These are phyloP conservation scores for Leptinotarsa rubiginosa DNA, from an alignment of 2,888 invertebrate genomes.

Conservation along the genomic window DNA sequence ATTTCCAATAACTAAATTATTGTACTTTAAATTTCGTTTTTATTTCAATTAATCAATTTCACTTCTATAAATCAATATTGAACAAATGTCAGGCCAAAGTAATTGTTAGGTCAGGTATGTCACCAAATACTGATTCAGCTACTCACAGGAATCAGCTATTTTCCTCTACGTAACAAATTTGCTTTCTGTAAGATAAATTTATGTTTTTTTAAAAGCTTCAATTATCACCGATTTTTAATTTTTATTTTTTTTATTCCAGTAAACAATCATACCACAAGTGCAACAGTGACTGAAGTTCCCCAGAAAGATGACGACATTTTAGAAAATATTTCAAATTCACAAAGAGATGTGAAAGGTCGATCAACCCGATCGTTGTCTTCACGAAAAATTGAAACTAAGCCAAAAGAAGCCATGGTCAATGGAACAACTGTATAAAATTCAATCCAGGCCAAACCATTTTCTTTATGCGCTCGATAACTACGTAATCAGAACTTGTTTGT, in stretches of 20 bases:
- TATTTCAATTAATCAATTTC: too few relatives aligned
- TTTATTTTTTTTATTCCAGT: conserved; percentile 49
- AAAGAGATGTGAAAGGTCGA: conserved; percentile 59
- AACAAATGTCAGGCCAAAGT: too few relatives aligned
- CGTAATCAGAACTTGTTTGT: conserved; percentile 46
- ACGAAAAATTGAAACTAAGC: conserved; percentile 66
- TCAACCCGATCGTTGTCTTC: conserved; percentile 61
- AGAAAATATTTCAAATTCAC: conserved; percentile 52
- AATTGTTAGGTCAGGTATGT: too few relatives aligned
- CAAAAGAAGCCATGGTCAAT: conserved; percentile 76
- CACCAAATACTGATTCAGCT: too few relatives aligned
- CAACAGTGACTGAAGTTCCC: conserved; percentile 29
- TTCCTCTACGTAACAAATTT: not conserved
- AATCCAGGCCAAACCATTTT: conserved; percentile 10
- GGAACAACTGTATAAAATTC: conserved; percentile 71
- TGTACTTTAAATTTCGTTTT: too few relatives aligned
- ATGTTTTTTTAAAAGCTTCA: not conserved
- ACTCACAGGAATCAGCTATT: too few relatives aligned
- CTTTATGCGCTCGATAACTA: conserved; percentile 52
- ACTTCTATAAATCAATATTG: too few relatives aligned
- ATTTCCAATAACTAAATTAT: too few relatives aligned
- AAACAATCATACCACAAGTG: conserved; percentile 44
- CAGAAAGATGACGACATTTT: conserved; percentile 39
- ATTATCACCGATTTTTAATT: not conserved
- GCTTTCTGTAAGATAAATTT: not conserved